A percentile compares a stretch with the other conserved stretches of the same genome.
Conservation (phyloP, 1,140 invertebrate genomes). For the Brevipalpus yothersi region DNA sequence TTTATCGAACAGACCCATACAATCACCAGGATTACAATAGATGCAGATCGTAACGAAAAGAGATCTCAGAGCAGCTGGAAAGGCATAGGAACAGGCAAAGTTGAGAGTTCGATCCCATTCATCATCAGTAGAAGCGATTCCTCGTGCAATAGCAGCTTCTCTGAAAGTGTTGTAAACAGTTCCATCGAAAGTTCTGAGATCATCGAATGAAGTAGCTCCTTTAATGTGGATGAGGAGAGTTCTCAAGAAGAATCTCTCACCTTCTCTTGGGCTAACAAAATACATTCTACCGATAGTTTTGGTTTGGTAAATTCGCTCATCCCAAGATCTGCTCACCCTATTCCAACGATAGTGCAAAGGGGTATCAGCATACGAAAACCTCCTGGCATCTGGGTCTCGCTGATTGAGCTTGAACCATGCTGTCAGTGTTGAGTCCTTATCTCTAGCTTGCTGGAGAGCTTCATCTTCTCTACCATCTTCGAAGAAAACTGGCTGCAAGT, state of each 20-base stretch:
- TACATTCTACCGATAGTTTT: not conserved
- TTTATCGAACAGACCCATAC: not conserved
- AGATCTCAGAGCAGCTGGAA: not conserved
- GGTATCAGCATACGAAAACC: not conserved
- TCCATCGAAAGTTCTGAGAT: not conserved
- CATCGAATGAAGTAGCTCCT: not conserved
- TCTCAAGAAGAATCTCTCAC: not conserved
- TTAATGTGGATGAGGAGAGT: not conserved
- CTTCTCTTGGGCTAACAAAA: not conserved
- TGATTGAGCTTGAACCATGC: not conserved
- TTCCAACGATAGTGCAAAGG: not conserved
- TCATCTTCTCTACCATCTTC: not conserved
- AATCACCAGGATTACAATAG: not conserved
- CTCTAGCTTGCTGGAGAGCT: not conserved
- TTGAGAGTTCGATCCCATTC: not conserved
- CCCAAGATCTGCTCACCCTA: not conserved
- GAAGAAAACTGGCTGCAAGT: slow-evolving; percentile 19
- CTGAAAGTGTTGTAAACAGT: not conserved
- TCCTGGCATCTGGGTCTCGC: not conserved
- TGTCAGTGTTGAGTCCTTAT: not conserved
- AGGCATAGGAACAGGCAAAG: not conserved
- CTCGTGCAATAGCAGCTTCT: not conserved
- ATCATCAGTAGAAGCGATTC: not conserved
- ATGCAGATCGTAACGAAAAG: not conserved
- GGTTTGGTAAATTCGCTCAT: no score